These are phyloP conservation scores for Zoanthus gigantus DNA, from an alignment of 92 coral and sea anemone species.

Conservation along the genomic window DNA sequence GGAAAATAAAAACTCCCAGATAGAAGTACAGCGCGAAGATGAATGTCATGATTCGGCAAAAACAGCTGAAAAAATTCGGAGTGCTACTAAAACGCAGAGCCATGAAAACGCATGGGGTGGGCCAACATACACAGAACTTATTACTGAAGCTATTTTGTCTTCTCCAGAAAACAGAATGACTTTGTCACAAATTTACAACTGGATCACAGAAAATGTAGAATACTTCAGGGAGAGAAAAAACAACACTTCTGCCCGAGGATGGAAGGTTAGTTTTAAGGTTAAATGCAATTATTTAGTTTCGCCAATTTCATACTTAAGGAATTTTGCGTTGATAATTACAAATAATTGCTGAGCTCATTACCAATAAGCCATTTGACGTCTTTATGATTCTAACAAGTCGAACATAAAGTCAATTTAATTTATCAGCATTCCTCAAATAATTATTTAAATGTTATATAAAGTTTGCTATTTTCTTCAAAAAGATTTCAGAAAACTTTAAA, in stretches of 20 bases:
- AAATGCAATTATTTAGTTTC: not conserved
- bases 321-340: conserved; percentile 1
- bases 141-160: conserved; percentile 43
- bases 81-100: not conserved
- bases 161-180: conserved; percentile 48
- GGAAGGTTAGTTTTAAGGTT: conserved; percentile 33
- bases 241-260: conserved; percentile 43
- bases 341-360: not conserved
- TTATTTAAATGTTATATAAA: no score
- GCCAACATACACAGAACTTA: conserved; percentile 39
- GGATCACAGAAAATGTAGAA: conserved; percentile 43
- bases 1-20: not conserved
- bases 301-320: not conserved
- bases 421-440: no score
- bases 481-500: no score
- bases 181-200: conserved; percentile 42
- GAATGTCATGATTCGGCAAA: not conserved
- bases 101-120: conserved; percentile 51
- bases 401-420: not conserved
- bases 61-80: not conserved
- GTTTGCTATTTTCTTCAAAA: no score
- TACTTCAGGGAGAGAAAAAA: conserved; percentile 46
- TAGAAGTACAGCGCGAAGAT: not conserved
- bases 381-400: not conserved
- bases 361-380: not conserved